Evolutionary conservation across 1,140 invertebrate species (phyloP), one percentile per base, ranked within the genome.

Genomic region (Antheraea pernyi): DNA sequence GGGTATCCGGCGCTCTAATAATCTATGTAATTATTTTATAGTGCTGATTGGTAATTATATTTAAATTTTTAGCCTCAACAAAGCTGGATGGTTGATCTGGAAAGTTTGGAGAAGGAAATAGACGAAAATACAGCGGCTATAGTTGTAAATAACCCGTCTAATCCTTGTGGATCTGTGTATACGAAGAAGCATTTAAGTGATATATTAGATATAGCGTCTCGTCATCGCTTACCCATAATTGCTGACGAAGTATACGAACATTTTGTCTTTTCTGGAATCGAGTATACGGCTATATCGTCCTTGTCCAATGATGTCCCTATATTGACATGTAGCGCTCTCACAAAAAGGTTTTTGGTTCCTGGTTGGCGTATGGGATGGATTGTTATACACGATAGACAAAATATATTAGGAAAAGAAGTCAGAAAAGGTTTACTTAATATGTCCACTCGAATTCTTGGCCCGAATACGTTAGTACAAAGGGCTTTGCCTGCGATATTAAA

Each of bases 291-390:
- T 0, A 93, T 98, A 67, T 98, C 97, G 22, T 95, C 97, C 3
- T 85, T 99, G 72, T 96, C 97, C 19, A 94, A 94, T 64, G 95
- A 97, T 76, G 98, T 99, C 65, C 98, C 98, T 30, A 95, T 99
- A 72, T 93, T 99, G 18, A 95, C 97, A 6, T 99, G 98, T 90
- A 96, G 98, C 76, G 98, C 98, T 0, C 93, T 99, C 9, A 98
- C 98, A 0, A 99, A 99, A 91, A 95, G 98, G 83, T 99, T 98
- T 92, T 88, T 99, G 72, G 97, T 99, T 11, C 99, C 99, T 19
- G 99, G 99, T 1, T 99, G 98, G 98, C 94, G 99, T 85, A 95
- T 99, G 93, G 99, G 99, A 0, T 99, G 99, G 99, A 96, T 99
- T 70, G 95, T 98, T 3, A 95, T 99, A 70, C 97, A 99, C 83